Evolutionary conservation across 2,888 invertebrate species (phyloP).

Genomic region (Chaitophorus viminalis): DNA sequence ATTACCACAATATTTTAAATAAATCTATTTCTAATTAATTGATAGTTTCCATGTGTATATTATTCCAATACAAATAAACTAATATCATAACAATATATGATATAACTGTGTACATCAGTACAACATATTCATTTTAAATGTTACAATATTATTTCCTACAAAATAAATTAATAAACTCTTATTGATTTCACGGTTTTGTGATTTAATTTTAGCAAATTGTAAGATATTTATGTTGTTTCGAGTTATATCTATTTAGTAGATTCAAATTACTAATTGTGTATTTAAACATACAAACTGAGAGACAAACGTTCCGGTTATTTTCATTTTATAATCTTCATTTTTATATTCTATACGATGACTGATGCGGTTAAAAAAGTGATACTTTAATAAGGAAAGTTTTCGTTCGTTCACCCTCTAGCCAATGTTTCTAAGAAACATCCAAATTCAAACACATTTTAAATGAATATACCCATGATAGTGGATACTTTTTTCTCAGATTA

Average conservation of each 20-base stretch:
- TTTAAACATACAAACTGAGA: background rate
- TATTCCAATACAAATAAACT: too few species aligned
- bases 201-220: background rate
- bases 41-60: background rate
- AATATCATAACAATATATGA: too few species aligned
- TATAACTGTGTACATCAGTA: too few species aligned
- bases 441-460: background rate
- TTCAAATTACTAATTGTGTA: background rate
- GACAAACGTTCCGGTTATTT: background rate
- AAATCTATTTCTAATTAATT: too few species aligned
- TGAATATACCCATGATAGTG: background rate
- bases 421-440: background rate
- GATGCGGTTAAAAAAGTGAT: conserved; percentile 8
- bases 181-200: too few species aligned
- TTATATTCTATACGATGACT: background rate
- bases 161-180: too few species aligned
- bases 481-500: background rate
- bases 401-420: background rate
- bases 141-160: too few species aligned
- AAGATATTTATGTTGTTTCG: background rate
- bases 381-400: conserved; percentile 43
- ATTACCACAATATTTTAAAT: too few species aligned
- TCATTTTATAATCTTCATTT: background rate
- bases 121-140: too few species aligned
- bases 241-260: background rate